Evolutionary conservation across 2,888 invertebrate species (phyloP).

Genomic region (Chesias legatella): DNA sequence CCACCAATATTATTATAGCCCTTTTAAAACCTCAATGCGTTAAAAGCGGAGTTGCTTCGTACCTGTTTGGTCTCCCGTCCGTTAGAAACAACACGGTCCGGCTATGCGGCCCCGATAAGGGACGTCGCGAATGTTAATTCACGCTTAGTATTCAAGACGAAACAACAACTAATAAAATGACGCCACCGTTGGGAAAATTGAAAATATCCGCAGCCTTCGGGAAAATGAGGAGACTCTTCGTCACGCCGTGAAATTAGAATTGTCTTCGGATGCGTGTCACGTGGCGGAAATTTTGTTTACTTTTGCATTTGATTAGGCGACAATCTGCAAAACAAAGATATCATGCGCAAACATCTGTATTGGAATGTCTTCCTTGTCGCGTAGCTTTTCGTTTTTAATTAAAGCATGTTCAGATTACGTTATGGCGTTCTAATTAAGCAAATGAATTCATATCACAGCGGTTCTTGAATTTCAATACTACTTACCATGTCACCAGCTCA

Average conservation of each 20-base stretch:
- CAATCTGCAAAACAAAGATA: slow-evolving; percentile 6
- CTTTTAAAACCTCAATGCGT: too few relatives aligned
- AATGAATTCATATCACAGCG: too few relatives aligned
- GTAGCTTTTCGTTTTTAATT: too few relatives aligned
- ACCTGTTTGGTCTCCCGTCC: too few relatives aligned
- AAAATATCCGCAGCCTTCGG: slow-evolving; percentile 77
- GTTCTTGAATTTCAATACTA: too few relatives aligned
- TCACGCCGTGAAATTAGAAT: slow-evolving; percentile 73
- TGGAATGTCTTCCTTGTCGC: too few relatives aligned
- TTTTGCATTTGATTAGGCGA: slow-evolving; percentile 56
- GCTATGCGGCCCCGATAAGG: slow-evolving; percentile 34
- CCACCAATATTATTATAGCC: too few relatives aligned
- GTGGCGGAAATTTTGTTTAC: slow-evolving; percentile 70
- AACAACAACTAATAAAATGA: slow-evolving; percentile 78
- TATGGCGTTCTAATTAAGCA: too few relatives aligned
- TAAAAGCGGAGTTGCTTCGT: too few relatives aligned
- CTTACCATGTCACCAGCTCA: too few relatives aligned
- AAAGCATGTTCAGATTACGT: too few relatives aligned
- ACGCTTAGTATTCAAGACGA: slow-evolving; percentile 73
- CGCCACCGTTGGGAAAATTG: slow-evolving; percentile 73
- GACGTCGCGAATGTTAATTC: slow-evolving; percentile 66
- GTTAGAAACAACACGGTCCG: background rate
- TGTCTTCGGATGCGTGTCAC: slow-evolving; percentile 62
- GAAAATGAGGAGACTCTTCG: slow-evolving; percentile 71
- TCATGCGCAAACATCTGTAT: too few relatives aligned